Percentiles rank a stretch among this genome's conserved stretches.
Conservation (phyloP, 2,113 vertebrate species). For the human (Homo sapiens) region DNA sequence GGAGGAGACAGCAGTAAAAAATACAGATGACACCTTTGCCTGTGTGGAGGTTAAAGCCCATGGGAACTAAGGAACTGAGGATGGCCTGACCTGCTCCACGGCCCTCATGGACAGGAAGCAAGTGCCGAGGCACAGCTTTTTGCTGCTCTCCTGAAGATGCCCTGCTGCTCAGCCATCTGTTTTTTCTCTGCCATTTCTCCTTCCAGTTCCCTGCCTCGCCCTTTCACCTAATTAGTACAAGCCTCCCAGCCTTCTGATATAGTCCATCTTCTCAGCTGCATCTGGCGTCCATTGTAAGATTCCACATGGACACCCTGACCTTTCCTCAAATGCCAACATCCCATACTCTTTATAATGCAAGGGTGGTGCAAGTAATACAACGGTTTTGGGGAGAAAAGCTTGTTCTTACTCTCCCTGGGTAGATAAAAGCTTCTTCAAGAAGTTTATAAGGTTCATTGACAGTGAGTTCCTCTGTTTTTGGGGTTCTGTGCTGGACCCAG, state of each 20-base stretch:
- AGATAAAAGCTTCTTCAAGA: background rate
- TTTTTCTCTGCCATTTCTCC: background rate
- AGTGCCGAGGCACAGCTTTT: background rate
- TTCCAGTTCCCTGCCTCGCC: too few species aligned
- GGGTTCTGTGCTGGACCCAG: background rate
- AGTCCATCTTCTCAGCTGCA: background rate
- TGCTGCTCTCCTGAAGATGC: background rate
- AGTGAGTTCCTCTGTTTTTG: background rate
- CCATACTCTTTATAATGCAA: too few species aligned
- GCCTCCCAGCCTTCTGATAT: background rate
- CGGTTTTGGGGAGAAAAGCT: background rate
- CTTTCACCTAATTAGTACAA: background rate
- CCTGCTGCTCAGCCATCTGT: background rate
- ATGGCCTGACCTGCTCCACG: fast-evolving
- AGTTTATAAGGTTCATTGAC: background rate
- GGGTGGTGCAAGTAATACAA: background rate
- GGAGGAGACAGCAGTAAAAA: background rate
- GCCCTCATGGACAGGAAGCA: fast-evolving
- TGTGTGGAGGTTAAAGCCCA: background rate
- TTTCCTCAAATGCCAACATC: background rate
- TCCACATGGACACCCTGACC: background rate
- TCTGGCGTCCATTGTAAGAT: background rate
- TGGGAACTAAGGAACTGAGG: fast-evolving
- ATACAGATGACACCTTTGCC: fast-evolving
- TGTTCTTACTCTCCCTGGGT: background rate